These are phyloP conservation scores for Zosterops pallidus DNA, from an alignment of 2,113 vertebrate genomes.

Conservation along the genomic window DNA sequence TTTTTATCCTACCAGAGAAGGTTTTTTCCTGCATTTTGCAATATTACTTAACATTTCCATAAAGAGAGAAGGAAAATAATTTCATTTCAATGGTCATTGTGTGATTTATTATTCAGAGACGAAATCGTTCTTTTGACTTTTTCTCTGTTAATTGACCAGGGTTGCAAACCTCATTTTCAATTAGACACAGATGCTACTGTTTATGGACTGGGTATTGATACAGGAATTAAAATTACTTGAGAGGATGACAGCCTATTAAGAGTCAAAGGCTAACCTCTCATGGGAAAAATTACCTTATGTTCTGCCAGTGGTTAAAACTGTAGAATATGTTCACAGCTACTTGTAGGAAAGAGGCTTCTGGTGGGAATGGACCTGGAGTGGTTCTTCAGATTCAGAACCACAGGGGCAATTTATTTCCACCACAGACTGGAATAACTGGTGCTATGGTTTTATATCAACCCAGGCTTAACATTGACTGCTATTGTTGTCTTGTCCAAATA, in stretches of 20 bases:
- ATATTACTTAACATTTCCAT: neutral
- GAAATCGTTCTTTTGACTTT: neutral
- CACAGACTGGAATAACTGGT: neutral
- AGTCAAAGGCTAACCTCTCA: neutral
- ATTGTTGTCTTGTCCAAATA: neutral
- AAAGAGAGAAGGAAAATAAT: neutral
- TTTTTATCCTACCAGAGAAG: neutral
- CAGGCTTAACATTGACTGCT: neutral
- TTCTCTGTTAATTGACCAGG: neutral
- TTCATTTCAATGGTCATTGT: neutral
- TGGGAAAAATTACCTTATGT: neutral
- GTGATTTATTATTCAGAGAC: neutral
- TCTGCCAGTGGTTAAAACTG: neutral
- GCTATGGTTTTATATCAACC: neutral
- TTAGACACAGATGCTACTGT: neutral
- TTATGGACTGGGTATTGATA: constrained; percentile 6
- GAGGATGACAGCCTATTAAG: neutral
- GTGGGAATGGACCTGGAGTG: neutral
- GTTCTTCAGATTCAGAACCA: neutral
- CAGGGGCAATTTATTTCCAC: neutral
- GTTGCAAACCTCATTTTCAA: neutral
- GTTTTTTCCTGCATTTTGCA: neutral
- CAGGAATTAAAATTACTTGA: neutral
- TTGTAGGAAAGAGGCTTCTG: neutral
- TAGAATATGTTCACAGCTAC: neutral